Evolutionary conservation across 53 echinoderm and acorn worm genomes (phyloP).

Genomic region (Patiria pectinifera): DNA sequence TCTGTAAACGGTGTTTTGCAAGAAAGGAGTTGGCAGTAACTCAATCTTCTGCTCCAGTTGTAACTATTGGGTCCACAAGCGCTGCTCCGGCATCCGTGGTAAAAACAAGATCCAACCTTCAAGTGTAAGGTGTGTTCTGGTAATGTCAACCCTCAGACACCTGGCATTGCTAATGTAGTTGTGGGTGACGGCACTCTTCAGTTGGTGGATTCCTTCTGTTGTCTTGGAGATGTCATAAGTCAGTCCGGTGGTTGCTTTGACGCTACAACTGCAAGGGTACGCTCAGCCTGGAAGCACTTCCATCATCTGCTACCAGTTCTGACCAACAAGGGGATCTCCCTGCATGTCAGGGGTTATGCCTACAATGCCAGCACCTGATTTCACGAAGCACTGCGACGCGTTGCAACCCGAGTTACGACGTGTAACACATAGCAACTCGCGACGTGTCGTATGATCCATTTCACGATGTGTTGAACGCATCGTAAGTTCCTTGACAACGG

Average conservation of each 20-base stretch:
- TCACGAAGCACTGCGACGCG: no score
- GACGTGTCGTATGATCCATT: no score
- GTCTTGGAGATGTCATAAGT: background rate
- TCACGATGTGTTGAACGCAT: no score
- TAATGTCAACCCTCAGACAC: background rate
- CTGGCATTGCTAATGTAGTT: background rate
- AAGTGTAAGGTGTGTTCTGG: background rate
- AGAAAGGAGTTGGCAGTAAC: background rate
- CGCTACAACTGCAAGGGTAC: conserved; percentile 13
- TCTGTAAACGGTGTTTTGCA: background rate
- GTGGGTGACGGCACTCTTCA: background rate
- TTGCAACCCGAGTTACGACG: no score
- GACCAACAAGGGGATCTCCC: no score
- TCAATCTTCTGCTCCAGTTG: conserved; percentile 15
- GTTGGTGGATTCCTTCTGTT: background rate
- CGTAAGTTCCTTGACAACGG: no score
- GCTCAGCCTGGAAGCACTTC: background rate
- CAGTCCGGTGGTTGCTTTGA: no score
- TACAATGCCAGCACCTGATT: no score
- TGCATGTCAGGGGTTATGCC: no score
- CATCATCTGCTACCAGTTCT: background rate
- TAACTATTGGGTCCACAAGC: conserved; percentile 18
- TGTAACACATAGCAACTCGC: no score
- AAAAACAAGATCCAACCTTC: background rate
- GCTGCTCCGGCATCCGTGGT: background rate